These are phyloP conservation scores for Arrhamphus sclerolepis DNA, from an alignment of 2,797 vertebrate genomes.

Conservation along the genomic window DNA sequence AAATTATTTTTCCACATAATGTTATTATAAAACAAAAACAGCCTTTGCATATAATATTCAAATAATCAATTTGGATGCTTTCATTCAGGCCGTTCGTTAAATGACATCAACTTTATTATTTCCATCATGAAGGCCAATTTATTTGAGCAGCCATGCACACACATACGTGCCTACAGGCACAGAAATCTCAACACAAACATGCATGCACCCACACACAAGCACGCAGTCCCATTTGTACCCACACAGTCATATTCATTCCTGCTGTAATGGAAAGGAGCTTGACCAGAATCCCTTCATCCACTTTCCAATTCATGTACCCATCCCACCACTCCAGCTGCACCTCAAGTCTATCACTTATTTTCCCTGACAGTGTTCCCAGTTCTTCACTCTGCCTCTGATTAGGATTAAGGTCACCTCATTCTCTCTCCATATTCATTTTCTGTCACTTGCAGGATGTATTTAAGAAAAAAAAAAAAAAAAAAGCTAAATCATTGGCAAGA, in stretches of 20 bases:
- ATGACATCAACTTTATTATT: too few species aligned
- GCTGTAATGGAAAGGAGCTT: slow-evolving; percentile 42
- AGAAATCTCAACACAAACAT: neutral
- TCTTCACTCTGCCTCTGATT: slow-evolving; percentile 3
- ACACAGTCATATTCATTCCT: slow-evolving; percentile 36
- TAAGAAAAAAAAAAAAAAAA: too few species aligned
- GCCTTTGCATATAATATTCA: too few species aligned
- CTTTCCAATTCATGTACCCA: slow-evolving; percentile 46
- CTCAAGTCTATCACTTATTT: slow-evolving; percentile 12
- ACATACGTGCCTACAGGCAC: slow-evolving; percentile 8
- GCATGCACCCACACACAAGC: too few species aligned
- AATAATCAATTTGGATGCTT: too few species aligned
- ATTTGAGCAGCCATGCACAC: too few species aligned
- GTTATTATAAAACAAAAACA: too few species aligned
- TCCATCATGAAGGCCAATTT: too few species aligned
- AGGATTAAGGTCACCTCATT: slow-evolving; percentile 28
- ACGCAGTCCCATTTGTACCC: too few species aligned
- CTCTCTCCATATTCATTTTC: neutral
- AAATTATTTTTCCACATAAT: too few species aligned
- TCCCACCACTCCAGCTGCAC: slow-evolving; percentile 31
- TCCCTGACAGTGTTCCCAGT: slow-evolving; percentile 7
- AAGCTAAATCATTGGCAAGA: too few species aligned
- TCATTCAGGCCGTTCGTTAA: too few species aligned
- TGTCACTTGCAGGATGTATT: neutral
- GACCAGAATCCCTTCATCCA: slow-evolving; percentile 41